phyloP scores from a whole-genome alignment of 1,140 invertebrate genomes.

The Dendroctonus valens region DNA sequence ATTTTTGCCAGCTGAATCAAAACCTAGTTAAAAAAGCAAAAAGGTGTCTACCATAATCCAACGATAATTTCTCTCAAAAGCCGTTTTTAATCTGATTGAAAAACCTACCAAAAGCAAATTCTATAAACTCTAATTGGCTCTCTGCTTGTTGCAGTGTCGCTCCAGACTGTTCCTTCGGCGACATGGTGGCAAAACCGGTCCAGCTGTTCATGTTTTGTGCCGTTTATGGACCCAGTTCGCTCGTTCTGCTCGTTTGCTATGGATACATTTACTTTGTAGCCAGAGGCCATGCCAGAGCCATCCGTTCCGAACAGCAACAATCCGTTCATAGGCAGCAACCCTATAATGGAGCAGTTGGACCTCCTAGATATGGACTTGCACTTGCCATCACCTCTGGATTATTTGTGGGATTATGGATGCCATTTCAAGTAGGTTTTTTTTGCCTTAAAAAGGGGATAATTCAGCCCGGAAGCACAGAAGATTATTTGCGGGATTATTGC shows the following conservation, averaged over 20 bases:
- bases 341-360: slow-evolving; percentile 39
- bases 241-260: slow-evolving; percentile 62
- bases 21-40: no score
- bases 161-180: slow-evolving; percentile 53
- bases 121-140: no score
- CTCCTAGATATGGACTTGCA: slow-evolving; percentile 62
- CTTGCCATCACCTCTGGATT: slow-evolving; percentile 63
- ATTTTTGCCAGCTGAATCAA: no score
- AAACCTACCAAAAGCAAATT: no score
- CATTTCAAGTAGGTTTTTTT: slow-evolving; percentile 56
- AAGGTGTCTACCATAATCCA: no score
- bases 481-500: no score
- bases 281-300: slow-evolving; percentile 63
- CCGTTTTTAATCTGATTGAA: no score
- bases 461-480: no score
- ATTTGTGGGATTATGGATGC: slow-evolving; percentile 63
- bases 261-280: slow-evolving; percentile 67
- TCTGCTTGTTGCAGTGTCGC: slow-evolving; percentile 43
- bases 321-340: slow-evolving; percentile 53
- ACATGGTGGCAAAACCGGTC: slow-evolving; percentile 53
- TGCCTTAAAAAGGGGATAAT: no score
- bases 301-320: slow-evolving; percentile 61
- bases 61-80: no score
- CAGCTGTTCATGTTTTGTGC: slow-evolving; percentile 56
- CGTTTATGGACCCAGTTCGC: slow-evolving; percentile 59